Evolutionary conservation across 1,140 invertebrate species (phyloP).

Genomic region (Ceratosolen solmsi): DNA sequence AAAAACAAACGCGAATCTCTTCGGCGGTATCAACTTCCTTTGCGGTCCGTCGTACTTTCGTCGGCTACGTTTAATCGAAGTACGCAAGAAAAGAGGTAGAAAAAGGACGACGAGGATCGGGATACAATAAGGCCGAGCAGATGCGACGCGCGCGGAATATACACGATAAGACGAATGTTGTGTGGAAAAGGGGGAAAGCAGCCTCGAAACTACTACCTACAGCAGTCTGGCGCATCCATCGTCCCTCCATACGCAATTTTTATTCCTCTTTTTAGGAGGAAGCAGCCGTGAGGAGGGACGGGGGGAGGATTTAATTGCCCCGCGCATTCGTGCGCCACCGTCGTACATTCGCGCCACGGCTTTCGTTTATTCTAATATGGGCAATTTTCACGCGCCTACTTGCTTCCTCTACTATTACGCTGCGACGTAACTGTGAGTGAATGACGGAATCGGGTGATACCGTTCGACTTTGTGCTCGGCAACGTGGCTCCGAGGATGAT

Average conservation of each 20-base stretch:
- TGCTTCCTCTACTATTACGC: too few relatives aligned
- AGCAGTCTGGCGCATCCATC: background rate
- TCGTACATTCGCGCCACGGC: background rate
- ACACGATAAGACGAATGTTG: slow-evolving; percentile 15
- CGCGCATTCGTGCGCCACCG: background rate
- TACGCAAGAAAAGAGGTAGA: too few relatives aligned
- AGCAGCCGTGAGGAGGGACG: background rate
- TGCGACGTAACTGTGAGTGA: background rate
- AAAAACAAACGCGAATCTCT: too few relatives aligned
- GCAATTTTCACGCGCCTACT: slow-evolving; percentile 7
- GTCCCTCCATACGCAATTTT: background rate
- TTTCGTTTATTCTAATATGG: slow-evolving; percentile 25
- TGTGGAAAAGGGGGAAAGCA: slow-evolving; percentile 18
- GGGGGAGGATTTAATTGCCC: slow-evolving; percentile 11
- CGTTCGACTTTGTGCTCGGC: too few relatives aligned
- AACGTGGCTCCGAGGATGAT: background rate
- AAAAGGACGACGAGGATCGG: background rate
- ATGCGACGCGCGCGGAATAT: background rate
- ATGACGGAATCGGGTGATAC: too few relatives aligned
- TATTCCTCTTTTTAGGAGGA: background rate
- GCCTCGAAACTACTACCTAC: slow-evolving; percentile 38
- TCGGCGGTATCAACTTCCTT: too few relatives aligned
- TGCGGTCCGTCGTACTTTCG: background rate
- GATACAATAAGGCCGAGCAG: background rate
- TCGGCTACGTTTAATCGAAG: background rate